A percentile compares a stretch with the other conserved stretches of the same genome.
These are phyloP conservation scores for Parascotia fuliginaria DNA, from an alignment of 2,888 invertebrate species.

Conservation along the genomic window DNA sequence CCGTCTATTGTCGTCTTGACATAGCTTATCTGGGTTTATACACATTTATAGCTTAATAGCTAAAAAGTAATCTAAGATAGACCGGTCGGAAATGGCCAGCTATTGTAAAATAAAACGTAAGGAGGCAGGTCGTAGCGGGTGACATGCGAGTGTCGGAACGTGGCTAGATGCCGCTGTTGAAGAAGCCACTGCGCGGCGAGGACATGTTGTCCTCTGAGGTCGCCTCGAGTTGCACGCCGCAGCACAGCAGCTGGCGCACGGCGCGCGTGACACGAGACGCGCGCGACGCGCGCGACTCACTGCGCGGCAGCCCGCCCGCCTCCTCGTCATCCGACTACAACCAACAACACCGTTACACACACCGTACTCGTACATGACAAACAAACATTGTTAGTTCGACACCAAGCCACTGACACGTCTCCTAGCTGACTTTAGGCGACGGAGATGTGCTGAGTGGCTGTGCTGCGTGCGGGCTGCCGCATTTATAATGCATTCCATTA, in stretches of 20 bases:
- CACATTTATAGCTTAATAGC: constrained; percentile 42
- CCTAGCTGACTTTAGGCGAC: constrained; percentile 5
- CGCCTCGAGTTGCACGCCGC: constrained; percentile 66
- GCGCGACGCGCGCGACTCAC: constrained; percentile 68
- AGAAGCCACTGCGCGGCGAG: constrained; percentile 41
- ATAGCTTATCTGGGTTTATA: constrained; percentile 9
- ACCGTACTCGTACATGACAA: constrained; percentile 5
- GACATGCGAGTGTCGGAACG: constrained; percentile 19
- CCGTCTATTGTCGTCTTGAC: constrained; percentile 8
- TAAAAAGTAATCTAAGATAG: constrained; percentile 24
- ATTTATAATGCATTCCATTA: constrained; percentile 12
- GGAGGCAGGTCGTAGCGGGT: constrained; percentile 28
- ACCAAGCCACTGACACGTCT: neutral
- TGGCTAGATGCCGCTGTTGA: constrained; percentile 59
- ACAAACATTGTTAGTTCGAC: neutral
- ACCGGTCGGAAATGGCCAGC: constrained; percentile 61
- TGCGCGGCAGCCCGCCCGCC: constrained; percentile 80
- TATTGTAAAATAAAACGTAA: constrained; percentile 41
- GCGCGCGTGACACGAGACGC: constrained; percentile 69
- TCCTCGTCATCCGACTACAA: constrained; percentile 77
- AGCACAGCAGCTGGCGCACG: constrained; percentile 75
- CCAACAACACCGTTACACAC: constrained; percentile 30
- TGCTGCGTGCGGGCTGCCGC: constrained; percentile 62
- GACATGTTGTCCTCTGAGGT: constrained; percentile 70
- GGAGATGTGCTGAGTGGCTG: constrained; percentile 18